These are phyloP conservation scores for Trachelus iudaicus DNA, from an alignment of 2,888 invertebrate species.

Conservation along the genomic window DNA sequence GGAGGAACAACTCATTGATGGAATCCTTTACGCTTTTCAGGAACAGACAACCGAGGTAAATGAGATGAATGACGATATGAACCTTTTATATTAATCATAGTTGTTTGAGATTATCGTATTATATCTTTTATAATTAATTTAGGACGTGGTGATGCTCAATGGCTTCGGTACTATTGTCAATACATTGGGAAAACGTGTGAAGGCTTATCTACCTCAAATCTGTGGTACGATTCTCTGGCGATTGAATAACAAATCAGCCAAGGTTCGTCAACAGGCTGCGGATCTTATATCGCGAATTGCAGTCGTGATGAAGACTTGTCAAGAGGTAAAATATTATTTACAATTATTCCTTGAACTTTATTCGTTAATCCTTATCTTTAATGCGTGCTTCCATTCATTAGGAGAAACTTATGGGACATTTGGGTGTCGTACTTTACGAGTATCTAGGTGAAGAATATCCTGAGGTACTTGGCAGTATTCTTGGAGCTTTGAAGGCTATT, in stretches of 20 bases:
- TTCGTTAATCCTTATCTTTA: conserved; percentile 11
- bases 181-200: conserved; percentile 95
- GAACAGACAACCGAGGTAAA: conserved; percentile 97
- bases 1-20: conserved; percentile 99
- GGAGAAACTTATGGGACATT: conserved; percentile 99
- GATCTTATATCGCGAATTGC: conserved; percentile 98
- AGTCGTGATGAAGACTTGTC: conserved; percentile 99
- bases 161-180: conserved; percentile 99
- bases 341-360: background rate
- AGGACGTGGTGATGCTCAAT: conserved; percentile 99
- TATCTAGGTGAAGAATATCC: conserved; percentile 99
- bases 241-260: conserved; percentile 99
- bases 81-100: conserved; percentile 4
- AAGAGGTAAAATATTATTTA: conserved; percentile 73
- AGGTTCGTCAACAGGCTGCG: conserved; percentile 98
- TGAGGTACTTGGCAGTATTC: conserved; percentile 96
- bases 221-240: conserved; percentile 99
- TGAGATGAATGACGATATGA: background rate
- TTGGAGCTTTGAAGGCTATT: conserved; percentile 98
- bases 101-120: conserved; percentile 7
- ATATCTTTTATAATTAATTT: conserved; percentile 35
- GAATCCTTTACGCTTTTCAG: conserved; percentile 99
- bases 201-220: conserved; percentile 98
- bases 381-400: conserved; percentile 51
- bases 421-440: conserved; percentile 98